phyloP scores from a whole-genome alignment of 2,888 invertebrate genomes.

The Meganola albula region DNA sequence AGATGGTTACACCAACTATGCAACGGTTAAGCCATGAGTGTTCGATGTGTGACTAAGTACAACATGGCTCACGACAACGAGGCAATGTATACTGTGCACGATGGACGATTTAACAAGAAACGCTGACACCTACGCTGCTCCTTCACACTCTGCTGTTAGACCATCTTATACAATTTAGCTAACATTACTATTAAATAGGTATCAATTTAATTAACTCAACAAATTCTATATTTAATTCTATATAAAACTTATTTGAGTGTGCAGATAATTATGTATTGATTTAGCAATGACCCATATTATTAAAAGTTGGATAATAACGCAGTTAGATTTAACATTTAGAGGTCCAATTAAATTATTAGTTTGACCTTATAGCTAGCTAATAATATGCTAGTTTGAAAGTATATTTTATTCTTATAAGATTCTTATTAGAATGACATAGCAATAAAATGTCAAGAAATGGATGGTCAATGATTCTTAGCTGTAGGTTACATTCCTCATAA shows the following conservation, averaged over 20 bases:
- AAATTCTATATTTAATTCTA: too few species aligned
- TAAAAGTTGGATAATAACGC: too few species aligned
- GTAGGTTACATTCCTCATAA: too few species aligned
- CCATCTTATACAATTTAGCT: conserved; percentile 5
- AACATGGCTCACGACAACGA: conserved; percentile 63
- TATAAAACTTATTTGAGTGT: too few species aligned
- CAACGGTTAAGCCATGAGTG: conserved; percentile 69
- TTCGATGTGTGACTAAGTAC: conserved; percentile 61
- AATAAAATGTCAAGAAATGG: conserved; percentile 6
- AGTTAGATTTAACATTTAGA: conserved; percentile 17
- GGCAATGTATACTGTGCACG: conserved; percentile 54
- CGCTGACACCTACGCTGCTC: conserved; percentile 48
- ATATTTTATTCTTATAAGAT: conserved; percentile 21
- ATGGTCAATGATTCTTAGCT: conserved; percentile 6
- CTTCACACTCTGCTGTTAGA: conserved; percentile 41
- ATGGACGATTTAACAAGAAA: conserved; percentile 42
- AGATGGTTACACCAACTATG: conserved; percentile 63
- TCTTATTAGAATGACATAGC: conserved; percentile 14
- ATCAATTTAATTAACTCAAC: too few species aligned
- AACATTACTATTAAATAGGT: conserved; percentile 4
- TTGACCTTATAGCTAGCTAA: too few species aligned
- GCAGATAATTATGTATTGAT: too few species aligned
- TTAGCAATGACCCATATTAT: conserved; percentile 20
- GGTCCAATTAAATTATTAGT: conserved; percentile 25
- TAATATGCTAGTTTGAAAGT: too few species aligned